Conservation (phyloP, 2,797 vertebrate genomes). For the Platyrinchus mystaceus region DNA sequence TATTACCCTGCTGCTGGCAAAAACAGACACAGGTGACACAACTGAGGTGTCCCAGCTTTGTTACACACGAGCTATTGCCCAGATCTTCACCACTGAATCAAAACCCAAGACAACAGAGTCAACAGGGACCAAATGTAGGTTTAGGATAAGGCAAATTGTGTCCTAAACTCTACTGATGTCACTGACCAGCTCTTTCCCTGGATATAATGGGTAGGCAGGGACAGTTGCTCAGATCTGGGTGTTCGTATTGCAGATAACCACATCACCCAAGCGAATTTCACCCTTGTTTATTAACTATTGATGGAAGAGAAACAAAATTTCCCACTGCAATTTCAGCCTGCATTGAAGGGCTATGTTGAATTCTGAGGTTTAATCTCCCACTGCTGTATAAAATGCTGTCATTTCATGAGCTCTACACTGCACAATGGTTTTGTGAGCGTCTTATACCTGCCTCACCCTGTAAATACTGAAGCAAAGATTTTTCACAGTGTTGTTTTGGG, state of each 20-base stretch:
- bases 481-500: background rate
- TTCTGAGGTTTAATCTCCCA: background rate
- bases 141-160: background rate
- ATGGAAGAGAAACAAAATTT: background rate
- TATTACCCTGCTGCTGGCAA: background rate
- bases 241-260: background rate
- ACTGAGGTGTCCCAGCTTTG: background rate
- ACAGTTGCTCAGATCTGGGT: background rate
- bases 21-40: background rate
- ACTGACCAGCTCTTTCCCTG: background rate
- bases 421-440: background rate
- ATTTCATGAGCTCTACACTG: background rate
- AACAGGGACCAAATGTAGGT: background rate
- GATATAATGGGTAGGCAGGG: background rate
- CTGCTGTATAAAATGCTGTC: background rate
- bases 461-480: background rate
- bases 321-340: background rate
- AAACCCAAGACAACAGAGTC: background rate
- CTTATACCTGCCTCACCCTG: background rate
- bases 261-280: background rate
- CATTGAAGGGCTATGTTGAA: background rate
- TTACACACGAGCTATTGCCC: background rate
- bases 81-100: background rate
- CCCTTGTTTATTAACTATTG: background rate
- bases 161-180: background rate